phyloP scores from a whole-genome alignment of 2,797 vertebrate genomes.

The Cephalopachus bancanus region DNA sequence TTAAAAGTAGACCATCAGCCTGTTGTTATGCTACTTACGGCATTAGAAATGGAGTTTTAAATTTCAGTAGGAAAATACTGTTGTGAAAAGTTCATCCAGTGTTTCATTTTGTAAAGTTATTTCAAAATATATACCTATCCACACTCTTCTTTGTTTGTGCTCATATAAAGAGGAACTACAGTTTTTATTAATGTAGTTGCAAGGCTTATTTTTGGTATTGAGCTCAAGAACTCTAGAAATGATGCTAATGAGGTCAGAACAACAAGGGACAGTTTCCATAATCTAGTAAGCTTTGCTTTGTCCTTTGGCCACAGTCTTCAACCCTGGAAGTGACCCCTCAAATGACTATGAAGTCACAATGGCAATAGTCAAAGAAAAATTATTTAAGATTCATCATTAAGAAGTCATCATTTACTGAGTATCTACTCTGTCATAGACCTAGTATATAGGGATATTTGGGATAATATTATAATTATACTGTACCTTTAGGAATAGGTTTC shows the following conservation, averaged over 20 bases:
- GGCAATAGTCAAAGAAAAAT: conserved; percentile 37
- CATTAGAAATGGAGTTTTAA: conserved; percentile 28
- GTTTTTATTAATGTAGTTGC: conserved; percentile 57
- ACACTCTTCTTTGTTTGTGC: neutral
- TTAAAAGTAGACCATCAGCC: conserved; percentile 17
- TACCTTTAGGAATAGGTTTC: conserved; percentile 63
- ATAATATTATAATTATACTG: conserved; percentile 61
- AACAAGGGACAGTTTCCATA: conserved; percentile 26
- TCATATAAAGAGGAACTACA: conserved; percentile 5
- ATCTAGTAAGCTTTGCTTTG: neutral
- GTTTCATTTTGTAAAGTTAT: conserved; percentile 57
- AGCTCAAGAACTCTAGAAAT: conserved; percentile 13
- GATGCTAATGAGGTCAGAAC: conserved; percentile 50
- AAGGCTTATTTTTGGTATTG: neutral
- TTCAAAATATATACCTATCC: conserved; percentile 33
- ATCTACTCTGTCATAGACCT: conserved; percentile 59
- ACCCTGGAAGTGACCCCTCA: neutral
- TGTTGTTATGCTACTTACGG: neutral
- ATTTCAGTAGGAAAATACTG: conserved; percentile 41
- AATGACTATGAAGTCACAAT: conserved; percentile 65
- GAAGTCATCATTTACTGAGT: conserved; percentile 73
- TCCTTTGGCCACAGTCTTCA: conserved; percentile 49
- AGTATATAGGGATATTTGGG: conserved; percentile 25
- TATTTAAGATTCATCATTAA: conserved; percentile 64
- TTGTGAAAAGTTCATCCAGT: neutral